A percentile compares a stretch with the other conserved stretches of the same genome.
Evolutionary conservation across 2,888 invertebrate genomes (phyloP).

Genomic region (Leptodirus hochenwartii): DNA sequence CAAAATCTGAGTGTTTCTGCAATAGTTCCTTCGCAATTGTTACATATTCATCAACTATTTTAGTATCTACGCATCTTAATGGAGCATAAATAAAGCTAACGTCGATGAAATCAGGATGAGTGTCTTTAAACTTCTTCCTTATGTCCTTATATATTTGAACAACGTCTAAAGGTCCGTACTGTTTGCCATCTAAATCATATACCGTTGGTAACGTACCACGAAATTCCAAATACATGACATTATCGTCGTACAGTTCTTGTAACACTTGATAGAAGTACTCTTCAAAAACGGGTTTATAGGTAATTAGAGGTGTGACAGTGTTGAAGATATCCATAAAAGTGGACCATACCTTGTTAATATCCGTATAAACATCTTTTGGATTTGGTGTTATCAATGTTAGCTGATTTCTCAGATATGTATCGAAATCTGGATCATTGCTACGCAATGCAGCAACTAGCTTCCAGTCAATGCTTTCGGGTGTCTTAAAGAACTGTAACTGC

Average conservation of each 20-base stretch:
- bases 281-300: conserved; percentile 38
- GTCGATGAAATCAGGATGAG: conserved; percentile 47
- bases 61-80: conserved; percentile 25
- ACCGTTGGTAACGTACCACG: conserved; percentile 33
- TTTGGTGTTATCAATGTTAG: conserved; percentile 16
- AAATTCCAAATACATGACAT: conserved; percentile 41
- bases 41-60: conserved; percentile 26
- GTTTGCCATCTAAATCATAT: conserved; percentile 46
- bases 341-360: conserved; percentile 23
- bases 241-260: conserved; percentile 39
- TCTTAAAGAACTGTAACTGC: conserved; percentile 21
- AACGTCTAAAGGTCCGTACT: conserved; percentile 33
- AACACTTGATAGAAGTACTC: conserved; percentile 32
- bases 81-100: conserved; percentile 53
- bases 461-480: conserved; percentile 23
- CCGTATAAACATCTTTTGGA: conserved; percentile 18
- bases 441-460: conserved; percentile 27
- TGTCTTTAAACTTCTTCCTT: conserved; percentile 34
- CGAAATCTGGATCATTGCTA: conserved; percentile 15
- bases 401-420: conserved; percentile 11
- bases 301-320: conserved; percentile 33
- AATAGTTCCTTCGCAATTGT: conserved; percentile 12
- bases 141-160: conserved; percentile 37
- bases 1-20: too few species aligned
- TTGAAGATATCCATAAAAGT: conserved; percentile 29